Evolutionary conservation across 2,888 invertebrate genomes (phyloP).

Genomic region (Cantharis rustica): DNA sequence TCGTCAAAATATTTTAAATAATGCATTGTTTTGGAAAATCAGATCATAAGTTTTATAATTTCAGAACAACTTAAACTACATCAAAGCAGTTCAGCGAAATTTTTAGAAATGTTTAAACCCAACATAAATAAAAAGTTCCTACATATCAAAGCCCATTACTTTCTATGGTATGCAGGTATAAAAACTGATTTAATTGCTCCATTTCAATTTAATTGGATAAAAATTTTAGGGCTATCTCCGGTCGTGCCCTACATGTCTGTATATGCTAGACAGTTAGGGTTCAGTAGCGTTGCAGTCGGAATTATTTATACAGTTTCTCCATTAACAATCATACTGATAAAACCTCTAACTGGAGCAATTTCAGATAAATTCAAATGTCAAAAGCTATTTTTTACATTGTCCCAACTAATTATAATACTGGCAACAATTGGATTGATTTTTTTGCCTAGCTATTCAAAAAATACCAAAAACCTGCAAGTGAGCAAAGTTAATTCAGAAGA

Average conservation of each 20-base stretch:
- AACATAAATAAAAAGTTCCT: slow-evolving; percentile 72
- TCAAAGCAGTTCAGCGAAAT: no score
- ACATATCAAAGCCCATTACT: slow-evolving; percentile 88
- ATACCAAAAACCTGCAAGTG: neutral
- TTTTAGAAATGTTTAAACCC: no score
- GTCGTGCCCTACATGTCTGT: slow-evolving; percentile 69
- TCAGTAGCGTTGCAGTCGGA: slow-evolving; percentile 78
- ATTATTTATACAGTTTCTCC: slow-evolving; percentile 79
- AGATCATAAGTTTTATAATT: no score
- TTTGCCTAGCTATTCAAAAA: slow-evolving; percentile 65
- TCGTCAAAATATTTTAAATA: no score
- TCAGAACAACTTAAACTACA: no score
- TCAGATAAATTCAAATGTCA: slow-evolving; percentile 79
- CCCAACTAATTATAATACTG: slow-evolving; percentile 71
- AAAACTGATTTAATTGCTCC: neutral
- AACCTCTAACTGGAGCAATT: slow-evolving; percentile 78
- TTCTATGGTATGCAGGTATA: slow-evolving; percentile 83
- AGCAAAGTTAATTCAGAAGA: slow-evolving; percentile 49
- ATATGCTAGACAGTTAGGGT: slow-evolving; percentile 80
- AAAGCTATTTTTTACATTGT: slow-evolving; percentile 74
- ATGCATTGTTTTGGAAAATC: no score
- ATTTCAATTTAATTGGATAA: neutral
- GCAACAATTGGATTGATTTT: slow-evolving; percentile 75
- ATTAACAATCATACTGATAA: slow-evolving; percentile 77
- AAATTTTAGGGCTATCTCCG: slow-evolving; percentile 75